These are phyloP conservation scores for Margarornis squamiger DNA, from an alignment of 2,797 vertebrate species.

Conservation along the genomic window DNA sequence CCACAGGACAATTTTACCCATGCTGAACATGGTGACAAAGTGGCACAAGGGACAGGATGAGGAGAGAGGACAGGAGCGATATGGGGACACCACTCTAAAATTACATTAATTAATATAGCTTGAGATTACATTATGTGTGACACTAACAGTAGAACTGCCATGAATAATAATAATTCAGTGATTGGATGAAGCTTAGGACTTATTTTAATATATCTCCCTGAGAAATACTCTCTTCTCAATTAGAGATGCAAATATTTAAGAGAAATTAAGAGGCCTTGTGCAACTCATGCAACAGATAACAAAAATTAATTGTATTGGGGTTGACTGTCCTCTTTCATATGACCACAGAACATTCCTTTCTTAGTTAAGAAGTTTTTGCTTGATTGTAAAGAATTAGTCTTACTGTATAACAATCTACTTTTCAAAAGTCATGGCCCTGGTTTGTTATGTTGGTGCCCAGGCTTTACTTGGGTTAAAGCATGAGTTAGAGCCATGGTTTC, in stretches of 20 bases:
- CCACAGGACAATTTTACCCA: not conserved
- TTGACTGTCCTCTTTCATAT: not conserved
- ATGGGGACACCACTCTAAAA: slow-evolving; percentile 12
- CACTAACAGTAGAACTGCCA: not conserved
- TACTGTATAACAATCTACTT: not conserved
- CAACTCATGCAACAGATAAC: not conserved
- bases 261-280: not conserved
- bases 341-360: not conserved
- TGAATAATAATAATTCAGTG: slow-evolving; percentile 32
- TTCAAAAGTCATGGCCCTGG: not conserved
- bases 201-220: not conserved
- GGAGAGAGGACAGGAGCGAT: not conserved
- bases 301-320: not conserved
- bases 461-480: not conserved
- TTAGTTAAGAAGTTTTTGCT: not conserved
- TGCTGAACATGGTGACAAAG: slow-evolving; percentile 21
- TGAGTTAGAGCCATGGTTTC: not conserved
- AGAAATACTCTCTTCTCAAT: not conserved
- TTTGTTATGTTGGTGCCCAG: not conserved
- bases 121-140: not conserved
- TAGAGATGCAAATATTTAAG: slow-evolving; percentile 3
- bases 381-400: not conserved
- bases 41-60: not conserved
- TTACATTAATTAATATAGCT: slow-evolving; percentile 35
- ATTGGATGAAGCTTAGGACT: not conserved